A percentile compares a stretch with the other conserved stretches of the same genome.
Evolutionary conservation across 2,113 vertebrate species (phyloP).

Genomic region (Solea senegalensis): DNA sequence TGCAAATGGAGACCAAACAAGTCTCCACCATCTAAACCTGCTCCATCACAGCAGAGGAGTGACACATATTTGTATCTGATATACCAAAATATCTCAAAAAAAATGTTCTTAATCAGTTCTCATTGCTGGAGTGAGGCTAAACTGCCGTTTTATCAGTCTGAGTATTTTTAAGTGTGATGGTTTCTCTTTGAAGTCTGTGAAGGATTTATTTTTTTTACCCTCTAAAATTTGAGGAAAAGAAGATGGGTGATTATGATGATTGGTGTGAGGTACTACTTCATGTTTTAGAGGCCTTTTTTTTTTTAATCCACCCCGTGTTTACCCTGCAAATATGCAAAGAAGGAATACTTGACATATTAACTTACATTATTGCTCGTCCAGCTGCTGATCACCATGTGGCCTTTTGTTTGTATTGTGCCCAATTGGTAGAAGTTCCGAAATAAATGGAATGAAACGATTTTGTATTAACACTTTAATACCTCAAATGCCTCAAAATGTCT

Average conservation of each 20-base stretch:
- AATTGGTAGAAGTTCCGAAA: no score
- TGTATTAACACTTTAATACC: no score
- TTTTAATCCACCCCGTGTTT: no score
- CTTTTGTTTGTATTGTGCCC: not conserved
- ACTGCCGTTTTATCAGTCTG: conserved; percentile 29
- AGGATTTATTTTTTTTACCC: conserved; percentile 12
- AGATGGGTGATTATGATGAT: not conserved
- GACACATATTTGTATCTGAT: not conserved
- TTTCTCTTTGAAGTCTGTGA: conserved; percentile 35
- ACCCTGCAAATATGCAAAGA: no score
- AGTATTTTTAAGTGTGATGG: conserved; percentile 17
- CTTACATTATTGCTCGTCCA: not conserved
- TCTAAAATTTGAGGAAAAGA: not conserved
- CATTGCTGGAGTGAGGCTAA: not conserved
- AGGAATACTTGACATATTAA: no score
- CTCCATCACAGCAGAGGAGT: not conserved
- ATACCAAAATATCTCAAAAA: not conserved
- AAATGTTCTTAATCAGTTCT: conserved; percentile 1
- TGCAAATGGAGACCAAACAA: no score
- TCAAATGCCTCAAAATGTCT: no score
- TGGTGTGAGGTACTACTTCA: no score
- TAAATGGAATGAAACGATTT: no score
- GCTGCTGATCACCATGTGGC: not conserved
- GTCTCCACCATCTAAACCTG: no score
- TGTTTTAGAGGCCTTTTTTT: no score